These are phyloP conservation scores for Zingel zingel DNA, from an alignment of 2,113 vertebrate species.

Conservation along the genomic window DNA sequence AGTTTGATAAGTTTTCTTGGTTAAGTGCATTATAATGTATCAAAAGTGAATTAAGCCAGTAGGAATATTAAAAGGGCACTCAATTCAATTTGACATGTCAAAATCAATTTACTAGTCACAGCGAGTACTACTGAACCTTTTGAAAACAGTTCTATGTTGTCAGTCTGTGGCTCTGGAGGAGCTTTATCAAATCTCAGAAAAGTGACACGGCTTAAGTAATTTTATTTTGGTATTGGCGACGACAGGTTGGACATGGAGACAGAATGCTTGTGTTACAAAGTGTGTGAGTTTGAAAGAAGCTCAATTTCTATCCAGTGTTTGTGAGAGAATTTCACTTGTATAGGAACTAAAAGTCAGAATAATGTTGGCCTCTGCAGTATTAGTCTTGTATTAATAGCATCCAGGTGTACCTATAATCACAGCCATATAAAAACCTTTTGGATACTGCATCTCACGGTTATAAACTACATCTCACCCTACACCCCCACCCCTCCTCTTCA, in stretches of 20 bases:
- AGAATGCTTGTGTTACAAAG: not conserved
- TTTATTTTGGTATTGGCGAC: not conserved
- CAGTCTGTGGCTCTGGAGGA: not conserved
- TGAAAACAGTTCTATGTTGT: not conserved
- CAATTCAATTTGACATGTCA: not conserved
- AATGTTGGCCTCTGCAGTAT: not conserved
- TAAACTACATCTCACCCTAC: conserved; percentile 37
- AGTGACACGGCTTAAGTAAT: not conserved
- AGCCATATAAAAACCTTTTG: not conserved
- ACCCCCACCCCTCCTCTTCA: conserved; percentile 44
- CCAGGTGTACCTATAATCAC: not conserved
- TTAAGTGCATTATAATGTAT: not conserved
- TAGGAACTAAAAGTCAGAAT: not conserved
- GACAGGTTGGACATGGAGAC: not conserved
- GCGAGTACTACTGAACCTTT: not conserved
- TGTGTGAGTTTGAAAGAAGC: not conserved
- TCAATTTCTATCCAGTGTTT: not conserved
- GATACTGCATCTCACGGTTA: conserved; percentile 15
- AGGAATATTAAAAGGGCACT: not conserved
- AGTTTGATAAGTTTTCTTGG: not conserved
- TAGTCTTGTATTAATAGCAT: not conserved
- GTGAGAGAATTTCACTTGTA: not conserved
- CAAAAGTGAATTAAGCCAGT: not conserved
- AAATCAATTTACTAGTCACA: not conserved
- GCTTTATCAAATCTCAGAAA: conserved; percentile 15